Evolutionary conservation across 2,797 vertebrate genomes (phyloP).

Genomic region (Pseudotriccus pelzelni): DNA sequence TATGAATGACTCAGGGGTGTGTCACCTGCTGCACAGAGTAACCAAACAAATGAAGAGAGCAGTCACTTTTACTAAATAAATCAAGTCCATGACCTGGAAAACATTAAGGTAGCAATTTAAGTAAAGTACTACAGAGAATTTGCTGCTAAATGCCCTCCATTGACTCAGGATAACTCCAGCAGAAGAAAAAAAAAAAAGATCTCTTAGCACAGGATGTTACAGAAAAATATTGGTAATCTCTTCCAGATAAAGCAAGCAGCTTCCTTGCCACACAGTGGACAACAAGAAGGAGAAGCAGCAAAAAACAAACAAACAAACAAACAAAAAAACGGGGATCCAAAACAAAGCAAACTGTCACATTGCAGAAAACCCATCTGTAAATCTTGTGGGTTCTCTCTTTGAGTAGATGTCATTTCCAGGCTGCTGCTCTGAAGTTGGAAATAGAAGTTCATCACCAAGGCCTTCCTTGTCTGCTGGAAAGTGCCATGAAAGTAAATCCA

Average conservation of each 20-base stretch:
- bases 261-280: accelerated
- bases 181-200: no score
- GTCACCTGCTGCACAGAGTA: background rate
- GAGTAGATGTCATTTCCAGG: background rate
- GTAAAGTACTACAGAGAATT: background rate
- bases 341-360: accelerated
- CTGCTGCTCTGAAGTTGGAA: background rate
- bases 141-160: background rate
- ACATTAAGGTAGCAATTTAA: background rate
- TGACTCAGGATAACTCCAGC: background rate
- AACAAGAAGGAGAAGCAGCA: background rate
- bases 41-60: background rate
- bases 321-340: background rate
- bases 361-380: background rate
- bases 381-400: background rate
- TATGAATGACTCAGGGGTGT: background rate
- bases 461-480: background rate
- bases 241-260: background rate
- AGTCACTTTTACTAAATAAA: background rate
- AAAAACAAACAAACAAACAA: background rate
- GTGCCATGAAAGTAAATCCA: background rate
- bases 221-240: background rate
- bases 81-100: background rate
- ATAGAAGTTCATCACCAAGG: background rate
- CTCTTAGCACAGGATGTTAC: background rate